phyloP scores from a whole-genome alignment of 35 echinoderm and acorn worm species.

The Stichopus chloronotus region DNA sequence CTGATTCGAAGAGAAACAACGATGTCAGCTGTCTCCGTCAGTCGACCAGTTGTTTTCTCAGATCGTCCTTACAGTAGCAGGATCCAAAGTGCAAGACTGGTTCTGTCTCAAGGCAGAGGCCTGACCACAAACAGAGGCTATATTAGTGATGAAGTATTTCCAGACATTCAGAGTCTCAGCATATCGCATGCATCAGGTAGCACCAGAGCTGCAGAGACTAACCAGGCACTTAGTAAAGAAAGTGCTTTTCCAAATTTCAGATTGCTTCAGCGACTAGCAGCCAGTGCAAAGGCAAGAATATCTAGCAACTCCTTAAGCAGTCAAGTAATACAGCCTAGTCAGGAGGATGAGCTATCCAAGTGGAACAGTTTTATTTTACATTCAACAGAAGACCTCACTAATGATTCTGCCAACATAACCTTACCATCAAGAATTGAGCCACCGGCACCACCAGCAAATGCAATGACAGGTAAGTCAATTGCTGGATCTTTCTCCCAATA shows the following conservation, averaged over 20 bases:
- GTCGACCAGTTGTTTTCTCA: not conserved
- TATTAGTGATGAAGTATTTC: not conserved
- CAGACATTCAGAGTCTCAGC: slow-evolving; percentile 13
- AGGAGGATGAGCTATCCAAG: not conserved
- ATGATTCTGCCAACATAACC: not conserved
- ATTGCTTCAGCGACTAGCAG: slow-evolving; percentile 68
- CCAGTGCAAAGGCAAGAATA: slow-evolving; percentile 71
- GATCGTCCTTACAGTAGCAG: slow-evolving; percentile 34
- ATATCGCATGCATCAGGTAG: not conserved
- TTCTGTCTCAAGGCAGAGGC: not conserved
- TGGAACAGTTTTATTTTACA: not conserved
- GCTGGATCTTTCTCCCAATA: no score
- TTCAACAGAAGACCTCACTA: not conserved
- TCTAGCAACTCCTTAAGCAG: not conserved
- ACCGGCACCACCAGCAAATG: not conserved
- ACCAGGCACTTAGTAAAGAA: not conserved
- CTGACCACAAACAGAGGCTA: not conserved
- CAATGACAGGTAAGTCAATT: slow-evolving; percentile 1
- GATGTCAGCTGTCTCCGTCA: slow-evolving; percentile 31
- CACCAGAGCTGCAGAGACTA: not conserved
- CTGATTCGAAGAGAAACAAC: slow-evolving; percentile 7
- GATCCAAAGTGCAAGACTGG: not conserved
- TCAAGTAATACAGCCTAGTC: slow-evolving; percentile 1
- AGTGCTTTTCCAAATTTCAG: slow-evolving; percentile 76
- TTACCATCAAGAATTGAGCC: not conserved